Conservation (phyloP, 2,113 vertebrate species). For the Tympanuchus pallidicinctus region DNA sequence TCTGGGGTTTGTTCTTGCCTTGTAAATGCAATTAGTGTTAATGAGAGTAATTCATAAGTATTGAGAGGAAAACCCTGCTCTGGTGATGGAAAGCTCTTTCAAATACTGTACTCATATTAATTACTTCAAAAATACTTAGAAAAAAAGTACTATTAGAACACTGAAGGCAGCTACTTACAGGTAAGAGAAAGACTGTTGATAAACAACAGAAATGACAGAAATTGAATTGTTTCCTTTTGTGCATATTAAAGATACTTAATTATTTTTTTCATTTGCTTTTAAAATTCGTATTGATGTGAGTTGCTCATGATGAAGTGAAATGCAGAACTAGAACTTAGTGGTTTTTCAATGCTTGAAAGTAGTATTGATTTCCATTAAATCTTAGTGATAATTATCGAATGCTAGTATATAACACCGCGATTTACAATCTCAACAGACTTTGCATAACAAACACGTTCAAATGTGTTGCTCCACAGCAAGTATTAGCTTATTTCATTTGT, state of each 20-base stretch:
- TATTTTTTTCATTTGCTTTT: background rate
- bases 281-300: background rate
- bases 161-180: background rate
- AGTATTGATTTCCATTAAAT: slow-evolving; percentile 38
- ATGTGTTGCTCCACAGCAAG: background rate
- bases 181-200: background rate
- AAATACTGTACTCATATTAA: background rate
- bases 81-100: background rate
- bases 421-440: background rate
- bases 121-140: background rate
- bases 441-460: background rate
- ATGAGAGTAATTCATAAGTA: background rate
- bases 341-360: background rate
- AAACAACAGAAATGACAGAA: background rate
- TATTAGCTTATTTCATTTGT: background rate
- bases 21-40: background rate
- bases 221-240: background rate
- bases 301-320: background rate
- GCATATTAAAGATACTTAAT: background rate
- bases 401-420: background rate
- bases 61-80: background rate
- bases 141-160: background rate
- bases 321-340: background rate
- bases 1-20: background rate
- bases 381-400: slow-evolving; percentile 20